Conservation (phyloP, 2,113 vertebrate species). For the Bufo gargarizans region DNA sequence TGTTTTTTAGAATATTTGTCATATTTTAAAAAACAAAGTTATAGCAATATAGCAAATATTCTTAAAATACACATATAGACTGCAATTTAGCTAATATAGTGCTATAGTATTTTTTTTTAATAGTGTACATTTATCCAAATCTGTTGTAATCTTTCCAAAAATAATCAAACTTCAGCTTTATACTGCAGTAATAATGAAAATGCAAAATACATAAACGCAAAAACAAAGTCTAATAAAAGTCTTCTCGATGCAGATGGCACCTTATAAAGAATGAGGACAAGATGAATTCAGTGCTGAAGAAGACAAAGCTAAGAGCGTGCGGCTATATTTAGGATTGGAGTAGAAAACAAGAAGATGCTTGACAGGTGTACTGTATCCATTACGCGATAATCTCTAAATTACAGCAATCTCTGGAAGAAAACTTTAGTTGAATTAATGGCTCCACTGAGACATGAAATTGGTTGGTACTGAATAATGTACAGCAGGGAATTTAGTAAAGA, state of each 20-base stretch:
- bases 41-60: no score
- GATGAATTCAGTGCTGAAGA: not conserved
- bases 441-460: slow-evolving; percentile 23
- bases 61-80: no score
- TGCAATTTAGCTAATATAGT: no score
- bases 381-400: not conserved
- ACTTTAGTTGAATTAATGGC: not conserved
- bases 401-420: slow-evolving; percentile 8
- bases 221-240: not conserved
- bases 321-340: slow-evolving; percentile 1
- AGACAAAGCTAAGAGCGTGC: not conserved
- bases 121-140: no score
- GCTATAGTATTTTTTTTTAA: no score
- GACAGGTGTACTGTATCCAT: not conserved
- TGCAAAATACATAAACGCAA: not conserved
- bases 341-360: slow-evolving; percentile 14
- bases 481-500: slow-evolving; percentile 2
- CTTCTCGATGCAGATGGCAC: not conserved
- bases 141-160: not conserved
- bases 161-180: not conserved
- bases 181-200: not conserved
- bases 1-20: no score
- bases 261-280: not conserved
- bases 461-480: not conserved
- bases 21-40: no score